Evolutionary conservation across 2,888 invertebrate species (phyloP).

Genomic region (Plemyria rubiginata): DNA sequence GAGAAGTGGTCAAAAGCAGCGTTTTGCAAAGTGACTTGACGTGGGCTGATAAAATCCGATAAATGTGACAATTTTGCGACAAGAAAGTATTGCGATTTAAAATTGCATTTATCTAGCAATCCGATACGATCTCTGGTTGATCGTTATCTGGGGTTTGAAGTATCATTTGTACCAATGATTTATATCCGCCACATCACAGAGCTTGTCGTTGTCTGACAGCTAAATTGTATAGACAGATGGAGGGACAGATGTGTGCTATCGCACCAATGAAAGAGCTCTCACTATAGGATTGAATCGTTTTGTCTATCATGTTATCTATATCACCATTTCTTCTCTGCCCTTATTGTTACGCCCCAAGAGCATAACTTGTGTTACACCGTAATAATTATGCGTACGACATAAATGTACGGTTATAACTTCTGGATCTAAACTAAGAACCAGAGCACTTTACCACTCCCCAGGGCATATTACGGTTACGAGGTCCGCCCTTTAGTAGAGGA

Average conservation of each 20-base stretch:
- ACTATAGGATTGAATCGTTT: constrained; percentile 19
- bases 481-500: constrained; percentile 43
- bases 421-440: constrained; percentile 32
- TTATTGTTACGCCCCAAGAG: constrained; percentile 20
- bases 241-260: constrained; percentile 31
- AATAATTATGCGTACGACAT: constrained; percentile 19
- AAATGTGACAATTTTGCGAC: constrained; percentile 11
- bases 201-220: constrained; percentile 26
- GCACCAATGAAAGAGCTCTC: constrained; percentile 22
- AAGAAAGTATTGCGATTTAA: constrained; percentile 14
- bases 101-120: constrained; percentile 23
- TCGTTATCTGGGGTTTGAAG: constrained; percentile 19
- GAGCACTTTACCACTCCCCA: constrained; percentile 47
- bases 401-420: constrained; percentile 20
- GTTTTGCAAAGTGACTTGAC: constrained; percentile 9
- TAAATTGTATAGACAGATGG: constrained; percentile 34
- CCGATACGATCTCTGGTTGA: constrained; percentile 13
- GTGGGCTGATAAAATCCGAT: constrained; percentile 10
- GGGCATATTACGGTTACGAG: constrained; percentile 43
- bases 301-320: constrained; percentile 20
- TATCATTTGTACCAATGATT: constrained; percentile 29
- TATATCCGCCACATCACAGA: constrained; percentile 30
- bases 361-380: constrained; percentile 20
- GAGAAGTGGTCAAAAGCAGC: constrained; percentile 1
- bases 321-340: constrained; percentile 13